Evolutionary conservation across 2,888 invertebrate species (phyloP), one percentile per base, ranked within the genome.

Genomic region (Tillus elongatus): DNA sequence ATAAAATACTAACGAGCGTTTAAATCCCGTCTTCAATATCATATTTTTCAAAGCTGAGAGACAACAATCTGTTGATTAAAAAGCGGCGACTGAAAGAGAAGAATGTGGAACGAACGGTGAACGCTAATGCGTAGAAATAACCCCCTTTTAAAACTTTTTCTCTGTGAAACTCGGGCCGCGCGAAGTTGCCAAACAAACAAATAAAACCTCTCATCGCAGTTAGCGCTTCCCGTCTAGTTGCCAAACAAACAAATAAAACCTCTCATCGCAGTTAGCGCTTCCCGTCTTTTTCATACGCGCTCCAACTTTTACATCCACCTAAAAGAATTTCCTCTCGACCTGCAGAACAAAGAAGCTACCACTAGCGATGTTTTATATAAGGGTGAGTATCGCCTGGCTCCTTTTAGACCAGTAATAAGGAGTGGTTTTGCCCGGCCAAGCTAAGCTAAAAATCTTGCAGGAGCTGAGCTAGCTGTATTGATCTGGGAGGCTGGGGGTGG

Each of bases 371-470:
- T 27, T 33, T 34, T 30, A 39, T 26, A 51, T 58, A 60, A 43
- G 50, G 60, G 36, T 53, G 53, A 58, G 41, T 55, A 44, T 61
- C 47, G 57, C 52, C 34, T 34, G 45, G 42, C 46, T 57, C 57
- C 59, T 60, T 59, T 56, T 56, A 53, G 52, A 44, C 53, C 51
- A 50, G 53, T 58, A 58, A 56, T 60, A 64, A 64, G 66, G 66
- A 64, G 62, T 61, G 64, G 63, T 63, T 61, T 55, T 58, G 59
- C 63, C 64, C 62, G 63, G 64, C 59, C 63, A 58, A 64, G 63
- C 63, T 63, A 65, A 64, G 65, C 65, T 63, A 61, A 63, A 64
- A 64, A 63, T 65, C 65, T 66, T 66, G 66, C 66, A 66, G 64
- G 61, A 62, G 61, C 61, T 56, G 50, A 57, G 60, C 62, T 35